phyloP scores from a whole-genome alignment of 2,113 vertebrate genomes.

The Corythornis madagascariensis region DNA sequence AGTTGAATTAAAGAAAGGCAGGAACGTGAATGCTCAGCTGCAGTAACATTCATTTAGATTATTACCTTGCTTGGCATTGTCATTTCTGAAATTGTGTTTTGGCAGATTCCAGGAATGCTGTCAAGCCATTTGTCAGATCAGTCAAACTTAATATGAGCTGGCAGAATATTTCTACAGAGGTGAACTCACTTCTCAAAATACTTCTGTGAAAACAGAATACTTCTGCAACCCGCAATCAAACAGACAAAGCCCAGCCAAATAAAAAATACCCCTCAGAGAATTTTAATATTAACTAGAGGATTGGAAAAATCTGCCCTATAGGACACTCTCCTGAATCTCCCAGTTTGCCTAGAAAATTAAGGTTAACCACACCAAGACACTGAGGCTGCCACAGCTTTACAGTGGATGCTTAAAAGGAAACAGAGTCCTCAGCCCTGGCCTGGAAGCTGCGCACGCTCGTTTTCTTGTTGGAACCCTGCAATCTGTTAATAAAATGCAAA shows the following conservation, averaged over 20 bases:
- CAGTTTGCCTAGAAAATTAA: not conserved
- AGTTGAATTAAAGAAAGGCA: not conserved
- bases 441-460: not conserved
- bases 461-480: not conserved
- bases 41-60: constrained; percentile 3
- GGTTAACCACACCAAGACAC: not conserved
- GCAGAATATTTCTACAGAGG: constrained; percentile 23
- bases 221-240: not conserved
- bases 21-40: constrained; percentile 2
- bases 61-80: constrained; percentile 27
- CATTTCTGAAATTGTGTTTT: constrained; percentile 42
- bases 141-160: constrained; percentile 36
- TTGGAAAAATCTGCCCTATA: not conserved
- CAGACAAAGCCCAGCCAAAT: not conserved
- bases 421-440: not conserved
- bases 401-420: not conserved
- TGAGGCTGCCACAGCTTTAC: not conserved
- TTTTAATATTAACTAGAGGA: not conserved
- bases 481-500: constrained; percentile 3
- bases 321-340: not conserved
- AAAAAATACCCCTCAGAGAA: not conserved
- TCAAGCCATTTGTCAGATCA: constrained; percentile 58
- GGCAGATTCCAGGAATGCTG: constrained; percentile 40
- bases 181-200: not conserved
- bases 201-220: not conserved